A percentile compares a stretch with the other conserved stretches of the same genome.
These are phyloP conservation scores for Eptesicus fuscus DNA, from an alignment of 2,113 vertebrate species.

Conservation along the genomic window DNA sequence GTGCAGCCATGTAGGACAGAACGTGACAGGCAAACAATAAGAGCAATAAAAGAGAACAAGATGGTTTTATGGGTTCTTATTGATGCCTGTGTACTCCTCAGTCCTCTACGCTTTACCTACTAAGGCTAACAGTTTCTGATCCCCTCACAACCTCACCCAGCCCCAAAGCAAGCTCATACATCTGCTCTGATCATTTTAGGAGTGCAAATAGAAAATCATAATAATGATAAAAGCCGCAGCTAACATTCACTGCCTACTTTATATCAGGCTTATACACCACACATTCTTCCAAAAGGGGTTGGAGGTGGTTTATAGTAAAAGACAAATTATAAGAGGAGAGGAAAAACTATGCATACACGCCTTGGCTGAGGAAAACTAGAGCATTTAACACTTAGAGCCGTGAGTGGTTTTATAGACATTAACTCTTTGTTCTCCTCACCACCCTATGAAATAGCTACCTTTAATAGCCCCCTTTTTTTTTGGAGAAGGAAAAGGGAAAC, in stretches of 20 bases:
- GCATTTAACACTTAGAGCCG: not conserved
- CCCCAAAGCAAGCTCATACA: not conserved
- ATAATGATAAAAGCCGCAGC: not conserved
- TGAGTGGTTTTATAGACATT: not conserved
- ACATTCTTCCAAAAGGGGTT: not conserved
- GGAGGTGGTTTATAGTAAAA: not conserved
- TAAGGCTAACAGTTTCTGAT: not conserved
- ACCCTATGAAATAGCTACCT: not conserved
- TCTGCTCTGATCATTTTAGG: not conserved
- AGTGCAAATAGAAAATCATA: not conserved
- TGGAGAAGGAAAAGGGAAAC: conserved; percentile 3
- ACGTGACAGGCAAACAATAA: not conserved
- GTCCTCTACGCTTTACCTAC: not conserved
- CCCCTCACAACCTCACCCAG: not conserved
- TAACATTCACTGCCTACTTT: not conserved
- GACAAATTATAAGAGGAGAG: not conserved
- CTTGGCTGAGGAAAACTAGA: not conserved
- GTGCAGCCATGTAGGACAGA: not conserved
- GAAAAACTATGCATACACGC: not conserved
- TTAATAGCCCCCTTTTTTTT: not conserved
- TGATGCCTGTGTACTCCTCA: not conserved
- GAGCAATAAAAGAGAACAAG: not conserved
- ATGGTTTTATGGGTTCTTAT: not conserved
- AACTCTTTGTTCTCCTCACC: not conserved
- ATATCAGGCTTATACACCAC: not conserved